Conservation (phyloP, 1,140 invertebrate species). For the Drosophila erecta region DNA sequence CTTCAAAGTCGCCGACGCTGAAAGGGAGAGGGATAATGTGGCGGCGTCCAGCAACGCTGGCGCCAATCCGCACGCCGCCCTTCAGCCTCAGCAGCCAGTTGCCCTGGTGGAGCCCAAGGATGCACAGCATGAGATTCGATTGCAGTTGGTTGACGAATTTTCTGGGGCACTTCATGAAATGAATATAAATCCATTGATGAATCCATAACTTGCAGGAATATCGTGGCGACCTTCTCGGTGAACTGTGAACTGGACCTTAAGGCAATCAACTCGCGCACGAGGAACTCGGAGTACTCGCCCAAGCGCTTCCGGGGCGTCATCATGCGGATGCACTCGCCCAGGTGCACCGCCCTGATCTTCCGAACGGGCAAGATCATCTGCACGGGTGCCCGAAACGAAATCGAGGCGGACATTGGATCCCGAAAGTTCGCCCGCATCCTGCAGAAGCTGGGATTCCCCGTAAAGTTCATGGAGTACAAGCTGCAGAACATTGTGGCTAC, state of each 20-base stretch:
- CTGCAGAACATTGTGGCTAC: constrained; percentile 99
- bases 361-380: constrained; percentile 99
- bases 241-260: constrained; percentile 94
- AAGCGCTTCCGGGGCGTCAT: constrained; percentile 99
- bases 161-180: neutral
- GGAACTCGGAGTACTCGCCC: constrained; percentile 99
- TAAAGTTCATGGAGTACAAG: constrained; percentile 98
- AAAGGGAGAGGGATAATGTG: constrained; percentile 34
- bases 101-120: constrained; percentile 73
- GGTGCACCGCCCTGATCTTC: constrained; percentile 99
- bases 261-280: constrained; percentile 97
- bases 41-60: constrained; percentile 19
- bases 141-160: constrained; percentile 82
- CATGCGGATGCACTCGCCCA: constrained; percentile 98
- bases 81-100: constrained; percentile 70
- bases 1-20: constrained; percentile 62
- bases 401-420: constrained; percentile 95
- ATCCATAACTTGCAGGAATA: constrained; percentile 88
- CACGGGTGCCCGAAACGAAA: constrained; percentile 98
- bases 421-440: constrained; percentile 99
- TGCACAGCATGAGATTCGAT: constrained; percentile 77
- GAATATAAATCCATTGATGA: neutral
- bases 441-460: constrained; percentile 98
- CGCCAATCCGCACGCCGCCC: constrained; percentile 64
- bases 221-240: constrained; percentile 97